Conservation (phyloP, 35 echinoderm and acorn worm species). For the Nesometra sesokonis region DNA sequence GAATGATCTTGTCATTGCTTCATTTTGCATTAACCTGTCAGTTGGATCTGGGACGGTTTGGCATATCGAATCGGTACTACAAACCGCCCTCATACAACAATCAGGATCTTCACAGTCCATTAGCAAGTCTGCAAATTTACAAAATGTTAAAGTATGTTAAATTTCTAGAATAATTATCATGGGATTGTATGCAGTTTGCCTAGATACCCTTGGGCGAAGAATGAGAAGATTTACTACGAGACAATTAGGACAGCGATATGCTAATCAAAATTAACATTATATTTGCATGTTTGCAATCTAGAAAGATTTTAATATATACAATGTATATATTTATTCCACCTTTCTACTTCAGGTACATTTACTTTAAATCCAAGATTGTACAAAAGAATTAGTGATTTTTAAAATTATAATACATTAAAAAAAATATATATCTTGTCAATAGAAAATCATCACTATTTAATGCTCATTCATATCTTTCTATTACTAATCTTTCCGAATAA, state of each 20-base stretch:
- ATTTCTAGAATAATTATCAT: background rate
- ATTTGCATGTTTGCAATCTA: background rate
- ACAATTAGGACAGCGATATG: background rate
- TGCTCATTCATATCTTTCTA: too few relatives aligned
- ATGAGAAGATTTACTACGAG: background rate
- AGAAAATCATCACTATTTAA: too few relatives aligned
- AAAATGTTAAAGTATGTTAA: background rate
- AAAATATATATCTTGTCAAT: too few relatives aligned
- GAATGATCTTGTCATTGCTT: slow-evolving; percentile 47
- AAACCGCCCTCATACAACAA: slow-evolving; percentile 56
- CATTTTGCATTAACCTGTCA: background rate
- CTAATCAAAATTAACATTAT: background rate
- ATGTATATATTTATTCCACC: too few relatives aligned
- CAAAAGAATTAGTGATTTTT: too few relatives aligned
- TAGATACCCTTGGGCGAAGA: background rate
- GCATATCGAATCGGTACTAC: slow-evolving; percentile 40
- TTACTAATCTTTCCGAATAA: too few relatives aligned
- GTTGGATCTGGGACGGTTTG: slow-evolving; percentile 50
- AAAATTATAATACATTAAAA: too few relatives aligned
- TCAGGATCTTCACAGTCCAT: slow-evolving; percentile 96
- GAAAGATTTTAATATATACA: too few relatives aligned
- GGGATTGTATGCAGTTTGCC: background rate
- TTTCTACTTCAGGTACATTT: too few relatives aligned
- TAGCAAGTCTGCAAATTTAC: slow-evolving; percentile 38
- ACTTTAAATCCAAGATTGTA: too few relatives aligned